Evolutionary conservation across 1,140 invertebrate genomes (phyloP).

Genomic region (Drosophila ogumai): DNA sequence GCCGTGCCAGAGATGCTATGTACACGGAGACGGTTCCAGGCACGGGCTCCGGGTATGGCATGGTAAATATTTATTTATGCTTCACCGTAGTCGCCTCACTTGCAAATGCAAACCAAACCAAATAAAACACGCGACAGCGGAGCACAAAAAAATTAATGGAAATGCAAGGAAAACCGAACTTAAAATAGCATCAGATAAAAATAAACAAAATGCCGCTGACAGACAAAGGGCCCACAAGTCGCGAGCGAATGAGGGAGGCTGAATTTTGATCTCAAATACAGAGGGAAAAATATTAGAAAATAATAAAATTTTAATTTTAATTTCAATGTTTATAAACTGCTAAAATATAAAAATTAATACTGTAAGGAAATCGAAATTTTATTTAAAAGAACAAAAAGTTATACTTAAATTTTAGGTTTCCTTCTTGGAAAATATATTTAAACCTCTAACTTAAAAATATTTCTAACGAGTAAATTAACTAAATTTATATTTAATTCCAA

Average conservation of each 20-base stretch:
- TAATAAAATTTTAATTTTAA: no score
- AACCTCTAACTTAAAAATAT: neutral
- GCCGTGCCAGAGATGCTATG: constrained; percentile 31
- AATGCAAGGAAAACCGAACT: constrained; percentile 57
- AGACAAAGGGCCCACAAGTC: constrained; percentile 59
- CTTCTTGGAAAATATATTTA: no score
- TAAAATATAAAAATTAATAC: neutral
- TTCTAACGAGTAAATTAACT: neutral
- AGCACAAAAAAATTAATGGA: constrained; percentile 50
- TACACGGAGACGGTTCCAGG: constrained; percentile 1
- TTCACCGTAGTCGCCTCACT: constrained; percentile 30
- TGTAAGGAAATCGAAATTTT: no score
- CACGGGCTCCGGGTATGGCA: constrained; percentile 14
- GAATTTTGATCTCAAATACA: neutral
- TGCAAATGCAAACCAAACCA: constrained; percentile 63
- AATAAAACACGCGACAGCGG: constrained; percentile 18
- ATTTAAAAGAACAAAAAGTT: no score
- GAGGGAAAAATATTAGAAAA: neutral
- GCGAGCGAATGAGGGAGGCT: constrained; percentile 14
- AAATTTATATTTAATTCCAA: neutral
- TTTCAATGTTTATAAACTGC: no score
- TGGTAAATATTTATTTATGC: constrained; percentile 42
- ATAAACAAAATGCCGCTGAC: constrained; percentile 72
- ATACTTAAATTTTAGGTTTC: no score
- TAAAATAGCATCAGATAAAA: constrained; percentile 72